Conservation (phyloP, 2,113 vertebrate species). For the Eonycteris spelaea region DNA sequence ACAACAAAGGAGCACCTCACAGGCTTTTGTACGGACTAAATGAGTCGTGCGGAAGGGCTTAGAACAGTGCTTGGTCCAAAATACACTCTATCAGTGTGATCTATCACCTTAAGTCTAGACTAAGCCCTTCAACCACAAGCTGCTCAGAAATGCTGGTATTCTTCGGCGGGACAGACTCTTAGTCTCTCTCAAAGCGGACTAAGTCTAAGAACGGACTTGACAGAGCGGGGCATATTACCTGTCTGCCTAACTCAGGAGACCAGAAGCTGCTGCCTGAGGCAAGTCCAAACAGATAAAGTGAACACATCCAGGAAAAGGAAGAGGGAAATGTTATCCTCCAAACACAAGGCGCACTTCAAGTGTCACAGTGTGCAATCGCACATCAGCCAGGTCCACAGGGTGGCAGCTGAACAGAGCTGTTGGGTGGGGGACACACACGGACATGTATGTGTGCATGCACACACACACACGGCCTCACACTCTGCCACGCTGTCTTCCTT, state of each 20-base stretch:
- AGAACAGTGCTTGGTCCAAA: background rate
- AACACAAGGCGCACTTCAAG: background rate
- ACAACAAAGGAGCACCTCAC: background rate
- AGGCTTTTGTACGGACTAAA: background rate
- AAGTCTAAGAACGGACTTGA: background rate
- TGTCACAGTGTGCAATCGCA: accelerated
- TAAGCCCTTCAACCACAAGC: background rate
- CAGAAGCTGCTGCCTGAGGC: conserved; percentile 1
- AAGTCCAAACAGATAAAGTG: background rate
- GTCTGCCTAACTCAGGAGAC: background rate
- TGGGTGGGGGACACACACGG: background rate
- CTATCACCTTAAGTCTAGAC: background rate
- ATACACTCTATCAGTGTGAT: background rate
- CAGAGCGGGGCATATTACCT: background rate
- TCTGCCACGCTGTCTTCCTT: background rate
- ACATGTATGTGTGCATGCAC: background rate
- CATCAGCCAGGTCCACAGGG: background rate
- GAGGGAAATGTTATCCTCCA: background rate
- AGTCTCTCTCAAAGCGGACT: background rate
- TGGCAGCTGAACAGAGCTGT: background rate
- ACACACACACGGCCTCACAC: background rate
- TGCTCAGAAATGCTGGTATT: background rate
- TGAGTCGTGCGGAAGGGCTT: background rate
- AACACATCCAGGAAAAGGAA: background rate
- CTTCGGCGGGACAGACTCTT: background rate